phyloP scores from a whole-genome alignment of 2,797 vertebrate genomes.

The Benthosema pterotum region DNA sequence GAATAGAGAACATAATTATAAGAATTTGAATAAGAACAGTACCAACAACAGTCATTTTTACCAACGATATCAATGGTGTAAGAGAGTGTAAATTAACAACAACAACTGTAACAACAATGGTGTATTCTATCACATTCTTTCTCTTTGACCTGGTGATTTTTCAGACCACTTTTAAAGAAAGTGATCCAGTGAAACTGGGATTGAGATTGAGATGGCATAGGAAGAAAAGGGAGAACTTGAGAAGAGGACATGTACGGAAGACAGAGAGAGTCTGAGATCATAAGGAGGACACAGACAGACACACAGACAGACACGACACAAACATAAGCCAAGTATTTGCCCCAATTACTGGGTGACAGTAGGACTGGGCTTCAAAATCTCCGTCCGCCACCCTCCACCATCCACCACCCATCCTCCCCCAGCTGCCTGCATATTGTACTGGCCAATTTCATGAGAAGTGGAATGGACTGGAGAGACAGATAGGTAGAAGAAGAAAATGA shows the following conservation, averaged over 20 bases:
- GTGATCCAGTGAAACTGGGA: too few species aligned
- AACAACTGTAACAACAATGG: too few species aligned
- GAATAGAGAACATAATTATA: too few species aligned
- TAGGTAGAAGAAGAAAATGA: slow-evolving; percentile 16
- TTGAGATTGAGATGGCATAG: not conserved
- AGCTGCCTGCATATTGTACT: slow-evolving; percentile 70
- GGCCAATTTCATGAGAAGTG: slow-evolving; percentile 67
- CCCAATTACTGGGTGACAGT: slow-evolving; percentile 76
- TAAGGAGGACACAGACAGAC: slow-evolving; percentile 41
- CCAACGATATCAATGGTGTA: too few species aligned
- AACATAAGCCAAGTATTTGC: slow-evolving; percentile 72
- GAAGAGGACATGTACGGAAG: slow-evolving; percentile 43
- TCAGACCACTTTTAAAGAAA: too few species aligned
- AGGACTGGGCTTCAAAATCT: slow-evolving; percentile 69
- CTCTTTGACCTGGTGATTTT: too few species aligned
- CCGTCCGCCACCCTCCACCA: slow-evolving; percentile 65
- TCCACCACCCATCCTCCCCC: too few species aligned
- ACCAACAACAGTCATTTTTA: too few species aligned
- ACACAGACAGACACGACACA: slow-evolving; percentile 50
- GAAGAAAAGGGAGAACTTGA: slow-evolving; percentile 37
- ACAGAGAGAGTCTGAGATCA: slow-evolving; percentile 45
- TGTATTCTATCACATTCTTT: too few species aligned
- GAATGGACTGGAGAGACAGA: slow-evolving; percentile 60
- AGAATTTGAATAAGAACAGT: too few species aligned
- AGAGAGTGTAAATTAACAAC: too few species aligned